phyloP scores from a whole-genome alignment of 1,140 invertebrate genomes.

The Batillaria attramentaria region DNA sequence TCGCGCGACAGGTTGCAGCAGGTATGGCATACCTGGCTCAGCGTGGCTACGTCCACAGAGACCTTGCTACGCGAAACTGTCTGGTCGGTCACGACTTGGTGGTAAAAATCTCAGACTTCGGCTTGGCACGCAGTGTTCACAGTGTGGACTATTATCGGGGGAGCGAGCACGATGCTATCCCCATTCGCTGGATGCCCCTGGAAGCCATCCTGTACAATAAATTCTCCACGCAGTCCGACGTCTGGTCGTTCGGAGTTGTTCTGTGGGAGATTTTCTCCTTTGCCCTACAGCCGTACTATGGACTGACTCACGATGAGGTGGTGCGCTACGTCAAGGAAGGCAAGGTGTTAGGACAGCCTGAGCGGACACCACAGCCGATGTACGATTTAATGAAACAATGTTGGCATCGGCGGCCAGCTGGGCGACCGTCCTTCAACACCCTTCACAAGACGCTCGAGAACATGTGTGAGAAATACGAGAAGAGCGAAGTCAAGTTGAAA shows the following conservation, averaged over 20 bases:
- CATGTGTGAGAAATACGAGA: conserved; percentile 52
- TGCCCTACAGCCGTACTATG: conserved; percentile 94
- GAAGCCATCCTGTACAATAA: conserved; percentile 96
- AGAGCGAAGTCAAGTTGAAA: conserved; percentile 44
- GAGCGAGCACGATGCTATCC: conserved; percentile 74
- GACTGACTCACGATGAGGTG: conserved; percentile 93
- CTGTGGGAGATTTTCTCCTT: conserved; percentile 99
- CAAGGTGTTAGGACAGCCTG: conserved; percentile 92
- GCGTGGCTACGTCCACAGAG: conserved; percentile 80
- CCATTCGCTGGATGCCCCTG: conserved; percentile 90
- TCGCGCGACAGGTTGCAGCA: conserved; percentile 92
- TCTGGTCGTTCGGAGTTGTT: conserved; percentile 98
- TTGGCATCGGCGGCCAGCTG: conserved; percentile 88
- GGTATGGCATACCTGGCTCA: conserved; percentile 94
- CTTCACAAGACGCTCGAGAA: conserved; percentile 54
- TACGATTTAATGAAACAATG: conserved; percentile 95
- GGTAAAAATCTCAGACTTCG: conserved; percentile 98
- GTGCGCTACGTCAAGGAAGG: conserved; percentile 95
- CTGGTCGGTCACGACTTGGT: conserved; percentile 84
- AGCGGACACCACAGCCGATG: conserved; percentile 90
- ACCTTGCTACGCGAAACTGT: conserved; percentile 96
- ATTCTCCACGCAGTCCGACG: conserved; percentile 97
- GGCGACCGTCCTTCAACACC: conserved; percentile 84
- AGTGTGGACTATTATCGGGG: conserved; percentile 83
- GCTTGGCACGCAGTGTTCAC: conserved; percentile 95